These are phyloP conservation scores for Rhinoraja longicauda DNA, from an alignment of 2,797 vertebrate genomes.

Conservation along the genomic window DNA sequence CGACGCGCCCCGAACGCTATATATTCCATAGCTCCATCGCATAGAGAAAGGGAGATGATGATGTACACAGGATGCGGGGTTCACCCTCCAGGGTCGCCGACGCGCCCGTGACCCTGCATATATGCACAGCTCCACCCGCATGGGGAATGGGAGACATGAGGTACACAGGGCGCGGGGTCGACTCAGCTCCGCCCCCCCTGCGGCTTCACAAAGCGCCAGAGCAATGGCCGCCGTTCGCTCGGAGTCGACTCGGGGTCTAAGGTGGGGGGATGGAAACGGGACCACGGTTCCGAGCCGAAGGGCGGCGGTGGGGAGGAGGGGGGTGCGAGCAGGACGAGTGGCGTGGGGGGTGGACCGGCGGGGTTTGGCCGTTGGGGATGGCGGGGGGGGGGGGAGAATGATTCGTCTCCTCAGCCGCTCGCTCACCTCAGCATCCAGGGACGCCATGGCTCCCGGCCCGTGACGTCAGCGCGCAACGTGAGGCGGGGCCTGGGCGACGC, in stretches of 20 bases:
- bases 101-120: conserved; percentile 33
- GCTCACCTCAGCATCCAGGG: conserved; percentile 34
- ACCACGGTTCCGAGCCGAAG: too few relatives aligned
- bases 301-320: too few relatives aligned
- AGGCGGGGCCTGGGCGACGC: neutral
- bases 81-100: conserved; percentile 39
- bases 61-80: conserved; percentile 43
- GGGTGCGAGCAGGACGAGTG: too few relatives aligned
- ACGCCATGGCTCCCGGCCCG: conserved; percentile 30
- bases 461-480: neutral
- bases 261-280: neutral
- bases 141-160: neutral
- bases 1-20: neutral
- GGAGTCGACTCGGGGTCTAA: conserved; percentile 28
- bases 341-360: too few relatives aligned
- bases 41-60: too few relatives aligned
- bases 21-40: neutral
- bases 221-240: conserved; percentile 10
- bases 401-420: neutral
- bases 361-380: too few relatives aligned
- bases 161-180: neutral
- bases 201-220: conserved; percentile 18
- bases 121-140: neutral
- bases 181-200: neutral
- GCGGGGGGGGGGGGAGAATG: neutral